phyloP scores from a whole-genome alignment of 2,888 invertebrate species.

The Agrochola lychnidis region DNA sequence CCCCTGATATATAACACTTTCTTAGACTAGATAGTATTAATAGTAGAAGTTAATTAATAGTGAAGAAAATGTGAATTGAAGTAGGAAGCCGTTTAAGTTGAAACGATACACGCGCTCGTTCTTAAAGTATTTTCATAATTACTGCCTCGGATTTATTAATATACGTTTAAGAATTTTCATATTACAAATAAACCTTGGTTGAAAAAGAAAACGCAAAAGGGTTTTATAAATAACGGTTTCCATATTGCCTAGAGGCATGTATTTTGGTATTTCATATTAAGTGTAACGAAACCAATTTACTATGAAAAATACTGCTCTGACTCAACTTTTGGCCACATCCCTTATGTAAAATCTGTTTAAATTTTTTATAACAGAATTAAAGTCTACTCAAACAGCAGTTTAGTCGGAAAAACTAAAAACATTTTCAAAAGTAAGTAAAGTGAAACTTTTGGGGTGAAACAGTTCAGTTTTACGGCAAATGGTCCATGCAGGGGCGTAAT shows the following conservation, averaged over 20 bases:
- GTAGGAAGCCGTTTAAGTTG: too few relatives aligned
- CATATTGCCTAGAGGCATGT: background rate
- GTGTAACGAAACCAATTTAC: background rate
- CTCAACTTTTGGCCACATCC: background rate
- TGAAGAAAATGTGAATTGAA: too few relatives aligned
- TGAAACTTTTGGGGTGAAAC: constrained; percentile 42
- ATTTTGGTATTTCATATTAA: background rate
- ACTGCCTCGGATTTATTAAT: background rate
- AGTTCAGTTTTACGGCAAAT: constrained; percentile 53
- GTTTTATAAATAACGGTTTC: background rate
- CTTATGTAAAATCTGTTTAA: background rate
- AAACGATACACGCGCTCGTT: background rate
- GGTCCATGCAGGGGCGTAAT: constrained; percentile 50
- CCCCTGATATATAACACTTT: too few relatives aligned
- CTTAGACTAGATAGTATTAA: too few relatives aligned
- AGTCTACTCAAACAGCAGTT: constrained; percentile 26
- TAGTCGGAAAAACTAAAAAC: constrained; percentile 32
- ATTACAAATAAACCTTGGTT: background rate
- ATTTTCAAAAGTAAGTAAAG: constrained; percentile 25
- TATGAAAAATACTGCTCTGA: background rate
- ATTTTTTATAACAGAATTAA: constrained; percentile 8
- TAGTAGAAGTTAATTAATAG: too few relatives aligned
- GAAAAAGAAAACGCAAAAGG: background rate
- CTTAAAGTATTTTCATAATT: background rate
- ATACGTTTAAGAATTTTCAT: background rate